These are phyloP conservation scores for Gymnocypris eckloni DNA, from an alignment of 2,797 vertebrate species.

Conservation along the genomic window DNA sequence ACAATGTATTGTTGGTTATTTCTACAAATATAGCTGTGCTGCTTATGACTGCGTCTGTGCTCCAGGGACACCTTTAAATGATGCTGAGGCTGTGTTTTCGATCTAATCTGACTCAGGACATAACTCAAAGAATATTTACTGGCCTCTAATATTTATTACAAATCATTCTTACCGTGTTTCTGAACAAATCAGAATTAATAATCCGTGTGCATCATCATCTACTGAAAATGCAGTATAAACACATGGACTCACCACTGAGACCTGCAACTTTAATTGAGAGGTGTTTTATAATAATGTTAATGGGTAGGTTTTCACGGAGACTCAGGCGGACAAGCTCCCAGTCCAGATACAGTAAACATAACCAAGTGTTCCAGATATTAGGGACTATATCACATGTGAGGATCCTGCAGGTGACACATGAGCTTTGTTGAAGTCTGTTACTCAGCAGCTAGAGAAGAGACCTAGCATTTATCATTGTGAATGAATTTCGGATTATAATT, in stretches of 20 bases:
- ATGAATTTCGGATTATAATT: no score
- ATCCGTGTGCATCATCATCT: neutral
- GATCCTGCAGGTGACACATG: no score
- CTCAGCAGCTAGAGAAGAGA: neutral
- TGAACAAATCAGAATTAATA: neutral
- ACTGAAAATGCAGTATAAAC: neutral
- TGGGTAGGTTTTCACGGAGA: no score
- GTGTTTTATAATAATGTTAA: no score
- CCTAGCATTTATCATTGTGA: no score
- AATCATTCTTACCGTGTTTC: neutral
- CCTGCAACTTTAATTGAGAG: slow-evolving; percentile 39
- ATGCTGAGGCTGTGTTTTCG: neutral
- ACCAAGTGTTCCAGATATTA: no score
- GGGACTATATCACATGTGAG: no score
- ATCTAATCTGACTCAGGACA: neutral
- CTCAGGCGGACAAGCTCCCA: neutral
- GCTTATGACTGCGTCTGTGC: no score
- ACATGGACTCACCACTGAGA: slow-evolving; percentile 21
- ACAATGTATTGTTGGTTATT: no score
- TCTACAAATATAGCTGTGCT: no score
- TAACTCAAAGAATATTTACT: neutral
- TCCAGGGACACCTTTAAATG: neutral
- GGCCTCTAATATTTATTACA: neutral
- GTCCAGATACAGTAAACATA: neutral
- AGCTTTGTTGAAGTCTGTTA: neutral